These are phyloP conservation scores for Slavum lentiscoides DNA, from an alignment of 2,888 invertebrate genomes.

Conservation along the genomic window DNA sequence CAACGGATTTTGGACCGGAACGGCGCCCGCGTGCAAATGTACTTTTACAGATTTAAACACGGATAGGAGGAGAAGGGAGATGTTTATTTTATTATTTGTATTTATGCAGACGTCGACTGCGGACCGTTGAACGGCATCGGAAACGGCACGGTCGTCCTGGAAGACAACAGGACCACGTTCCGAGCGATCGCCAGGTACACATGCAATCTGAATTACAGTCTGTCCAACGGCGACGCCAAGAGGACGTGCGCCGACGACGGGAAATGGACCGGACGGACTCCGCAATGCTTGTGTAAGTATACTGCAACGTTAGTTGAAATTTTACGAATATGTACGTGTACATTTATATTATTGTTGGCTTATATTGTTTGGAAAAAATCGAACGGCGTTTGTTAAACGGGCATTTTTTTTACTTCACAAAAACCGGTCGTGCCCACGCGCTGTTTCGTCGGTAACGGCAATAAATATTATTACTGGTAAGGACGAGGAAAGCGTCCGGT, in stretches of 20 bases:
- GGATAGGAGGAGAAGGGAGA: no score
- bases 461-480: no score
- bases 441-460: no score
- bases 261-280: conserved; percentile 57
- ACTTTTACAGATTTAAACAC: background rate
- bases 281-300: conserved; percentile 55
- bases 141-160: conserved; percentile 72
- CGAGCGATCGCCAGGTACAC: conserved; percentile 76
- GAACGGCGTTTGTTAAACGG: no score
- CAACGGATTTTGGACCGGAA: conserved; percentile 82
- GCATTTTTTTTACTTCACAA: no score
- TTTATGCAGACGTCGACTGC: conserved; percentile 77
- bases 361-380: no score
- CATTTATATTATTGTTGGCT: no score
- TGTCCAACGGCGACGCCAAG: conserved; percentile 72
- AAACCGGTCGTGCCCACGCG: no score
- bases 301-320: no score
- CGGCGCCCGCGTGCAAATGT: conserved; percentile 86
- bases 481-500: no score
- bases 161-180: conserved; percentile 75
- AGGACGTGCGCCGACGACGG: conserved; percentile 76
- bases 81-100: background rate
- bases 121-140: conserved; percentile 70
- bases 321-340: no score
- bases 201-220: conserved; percentile 83